These are phyloP conservation scores for Acanthopagrus latus DNA, from an alignment of 2,797 vertebrate species.

Conservation along the genomic window DNA sequence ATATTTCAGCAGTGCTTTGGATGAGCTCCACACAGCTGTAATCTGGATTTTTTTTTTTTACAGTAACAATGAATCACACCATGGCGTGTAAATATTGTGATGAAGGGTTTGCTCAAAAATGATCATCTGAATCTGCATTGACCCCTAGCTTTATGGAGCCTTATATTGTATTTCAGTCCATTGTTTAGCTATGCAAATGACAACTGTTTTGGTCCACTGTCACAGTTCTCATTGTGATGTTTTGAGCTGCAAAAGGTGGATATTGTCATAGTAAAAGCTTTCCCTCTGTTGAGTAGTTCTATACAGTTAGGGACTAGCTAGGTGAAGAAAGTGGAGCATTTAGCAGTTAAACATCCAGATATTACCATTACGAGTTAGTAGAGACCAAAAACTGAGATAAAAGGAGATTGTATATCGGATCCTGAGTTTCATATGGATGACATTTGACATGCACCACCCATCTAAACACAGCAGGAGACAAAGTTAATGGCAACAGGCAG, in stretches of 20 bases:
- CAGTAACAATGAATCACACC: neutral
- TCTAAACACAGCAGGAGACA: too few relatives aligned
- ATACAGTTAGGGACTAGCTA: too few relatives aligned
- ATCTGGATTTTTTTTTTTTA: neutral
- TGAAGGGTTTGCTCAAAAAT: neutral
- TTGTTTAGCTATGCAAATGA: neutral
- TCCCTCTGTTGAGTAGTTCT: too few relatives aligned
- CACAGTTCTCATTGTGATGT: too few relatives aligned
- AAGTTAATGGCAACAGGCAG: too few relatives aligned
- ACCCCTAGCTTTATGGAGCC: neutral
- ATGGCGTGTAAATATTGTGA: neutral
- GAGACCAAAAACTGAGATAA: neutral
- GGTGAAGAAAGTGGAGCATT: too few relatives aligned
- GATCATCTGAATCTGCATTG: neutral
- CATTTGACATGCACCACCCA: too few relatives aligned
- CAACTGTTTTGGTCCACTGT: neutral
- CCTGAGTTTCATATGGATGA: too few relatives aligned
- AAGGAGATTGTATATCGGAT: neutral
- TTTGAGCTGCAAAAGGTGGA: too few relatives aligned
- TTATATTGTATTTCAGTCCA: neutral
- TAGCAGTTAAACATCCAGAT: too few relatives aligned
- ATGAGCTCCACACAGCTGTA: neutral
- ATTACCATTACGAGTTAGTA: neutral
- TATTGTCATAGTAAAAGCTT: too few relatives aligned
- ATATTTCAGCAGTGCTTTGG: neutral